Conservation (phyloP, 2,797 vertebrate genomes). For the Falco concolor region DNA sequence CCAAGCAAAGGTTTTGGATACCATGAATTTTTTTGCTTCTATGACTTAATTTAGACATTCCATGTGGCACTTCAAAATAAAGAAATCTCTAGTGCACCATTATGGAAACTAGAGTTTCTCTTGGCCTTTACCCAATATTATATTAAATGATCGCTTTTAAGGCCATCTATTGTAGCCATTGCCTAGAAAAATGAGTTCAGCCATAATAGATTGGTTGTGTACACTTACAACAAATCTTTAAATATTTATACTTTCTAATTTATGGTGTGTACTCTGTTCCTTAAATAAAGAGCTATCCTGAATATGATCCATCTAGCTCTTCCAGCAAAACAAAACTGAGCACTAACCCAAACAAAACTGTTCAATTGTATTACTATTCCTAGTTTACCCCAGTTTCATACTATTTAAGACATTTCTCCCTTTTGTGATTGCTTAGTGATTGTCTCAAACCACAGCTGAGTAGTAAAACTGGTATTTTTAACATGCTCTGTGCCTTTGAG, state of each 20-base stretch:
- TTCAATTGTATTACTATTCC: not conserved
- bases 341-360: not conserved
- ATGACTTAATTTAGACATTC: slow-evolving; percentile 2
- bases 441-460: not conserved
- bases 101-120: not conserved
- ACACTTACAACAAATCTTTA: slow-evolving; percentile 1
- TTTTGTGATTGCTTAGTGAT: not conserved
- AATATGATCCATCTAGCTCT: not conserved
- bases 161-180: not conserved
- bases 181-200: not conserved
- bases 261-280: not conserved
- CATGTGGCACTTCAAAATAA: not conserved
- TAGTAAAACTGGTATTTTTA: not conserved
- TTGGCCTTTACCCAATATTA: not conserved
- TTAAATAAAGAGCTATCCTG: slow-evolving; percentile 21
- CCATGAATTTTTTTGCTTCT: not conserved
- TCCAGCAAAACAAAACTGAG: not conserved
- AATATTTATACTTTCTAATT: slow-evolving; percentile 40
- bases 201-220: not conserved
- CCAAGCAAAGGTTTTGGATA: not conserved
- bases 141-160: not conserved
- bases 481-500: not conserved
- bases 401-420: not conserved
- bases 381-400: not conserved
- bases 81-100: not conserved